A percentile compares a stretch with the other conserved stretches of the same genome.
These are phyloP conservation scores for Acanthis flammea DNA, from an alignment of 2,797 vertebrate species.

Conservation along the genomic window DNA sequence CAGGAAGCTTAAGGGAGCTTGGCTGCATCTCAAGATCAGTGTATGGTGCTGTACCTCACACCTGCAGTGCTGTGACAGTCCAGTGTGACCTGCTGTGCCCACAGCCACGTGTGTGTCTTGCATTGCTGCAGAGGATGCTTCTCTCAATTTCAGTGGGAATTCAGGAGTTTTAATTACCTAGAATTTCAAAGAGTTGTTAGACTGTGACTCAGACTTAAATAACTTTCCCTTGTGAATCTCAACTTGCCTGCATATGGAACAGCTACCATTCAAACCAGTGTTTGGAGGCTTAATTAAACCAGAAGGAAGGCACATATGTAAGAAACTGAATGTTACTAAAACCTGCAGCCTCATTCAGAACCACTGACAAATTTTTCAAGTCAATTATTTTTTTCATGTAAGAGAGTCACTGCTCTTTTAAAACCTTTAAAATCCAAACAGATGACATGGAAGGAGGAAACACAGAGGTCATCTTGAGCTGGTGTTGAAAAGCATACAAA, in stretches of 20 bases:
- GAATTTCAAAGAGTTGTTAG: neutral
- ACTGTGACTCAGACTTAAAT: neutral
- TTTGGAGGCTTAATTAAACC: neutral
- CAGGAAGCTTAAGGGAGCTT: neutral
- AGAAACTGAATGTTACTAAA: neutral
- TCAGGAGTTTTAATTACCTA: neutral
- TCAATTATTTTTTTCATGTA: neutral
- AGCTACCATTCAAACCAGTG: neutral
- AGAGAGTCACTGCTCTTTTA: neutral
- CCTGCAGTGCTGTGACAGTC: neutral
- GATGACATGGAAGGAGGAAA: neutral
- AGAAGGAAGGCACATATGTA: neutral
- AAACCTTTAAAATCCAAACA: neutral
- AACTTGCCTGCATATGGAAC: neutral
- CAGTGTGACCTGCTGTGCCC: neutral
- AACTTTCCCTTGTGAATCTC: neutral
- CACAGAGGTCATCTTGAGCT: neutral
- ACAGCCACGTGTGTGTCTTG: neutral
- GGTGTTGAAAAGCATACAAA: neutral
- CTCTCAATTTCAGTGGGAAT: neutral
- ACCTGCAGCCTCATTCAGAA: neutral
- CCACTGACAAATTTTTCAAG: neutral
- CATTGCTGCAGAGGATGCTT: neutral
- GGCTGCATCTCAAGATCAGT: too few relatives aligned
- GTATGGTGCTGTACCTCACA: neutral